Evolutionary conservation across 2,888 invertebrate genomes (phyloP).

Genomic region (Halocaridina rubra): DNA sequence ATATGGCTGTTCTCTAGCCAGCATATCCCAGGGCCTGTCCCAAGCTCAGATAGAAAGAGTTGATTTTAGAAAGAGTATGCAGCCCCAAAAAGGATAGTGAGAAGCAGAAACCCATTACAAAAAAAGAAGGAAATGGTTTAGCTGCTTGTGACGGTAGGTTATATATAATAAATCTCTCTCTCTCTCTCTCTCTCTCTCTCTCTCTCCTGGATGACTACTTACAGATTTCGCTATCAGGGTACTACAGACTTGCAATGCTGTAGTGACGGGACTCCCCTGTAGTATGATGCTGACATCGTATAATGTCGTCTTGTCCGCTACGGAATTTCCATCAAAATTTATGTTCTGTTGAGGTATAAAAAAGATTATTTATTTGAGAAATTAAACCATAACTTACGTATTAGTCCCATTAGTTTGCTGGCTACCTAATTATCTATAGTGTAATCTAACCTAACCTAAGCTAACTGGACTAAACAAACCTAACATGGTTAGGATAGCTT

Average conservation of each 20-base stretch:
- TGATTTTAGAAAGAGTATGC: neutral
- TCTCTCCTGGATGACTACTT: conserved; percentile 69
- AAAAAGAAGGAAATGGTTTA: neutral
- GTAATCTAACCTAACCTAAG: too few species aligned
- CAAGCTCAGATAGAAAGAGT: too few species aligned
- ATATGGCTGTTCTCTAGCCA: too few species aligned
- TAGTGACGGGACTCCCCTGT: conserved; percentile 94
- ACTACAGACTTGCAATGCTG: conserved; percentile 92
- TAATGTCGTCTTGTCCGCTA: conserved; percentile 70
- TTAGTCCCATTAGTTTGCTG: too few species aligned
- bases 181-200: too few species aligned
- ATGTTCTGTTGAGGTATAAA: conserved; percentile 6
- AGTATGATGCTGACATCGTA: conserved; percentile 90
- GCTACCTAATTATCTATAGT: too few species aligned
- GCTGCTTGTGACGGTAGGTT: too few species aligned
- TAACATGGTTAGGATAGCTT: too few species aligned
- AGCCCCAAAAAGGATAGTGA: neutral
- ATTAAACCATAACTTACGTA: too few species aligned
- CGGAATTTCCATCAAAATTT: conserved; percentile 49
- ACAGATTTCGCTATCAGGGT: conserved; percentile 86
- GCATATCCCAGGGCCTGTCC: too few species aligned
- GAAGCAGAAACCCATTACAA: neutral
- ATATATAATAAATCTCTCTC: too few species aligned
- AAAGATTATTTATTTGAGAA: neutral
- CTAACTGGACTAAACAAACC: too few species aligned